Base-by-base conservation (phyloP, 2,113 vertebrate species). In the Atrichornis clamosus region DNA sequence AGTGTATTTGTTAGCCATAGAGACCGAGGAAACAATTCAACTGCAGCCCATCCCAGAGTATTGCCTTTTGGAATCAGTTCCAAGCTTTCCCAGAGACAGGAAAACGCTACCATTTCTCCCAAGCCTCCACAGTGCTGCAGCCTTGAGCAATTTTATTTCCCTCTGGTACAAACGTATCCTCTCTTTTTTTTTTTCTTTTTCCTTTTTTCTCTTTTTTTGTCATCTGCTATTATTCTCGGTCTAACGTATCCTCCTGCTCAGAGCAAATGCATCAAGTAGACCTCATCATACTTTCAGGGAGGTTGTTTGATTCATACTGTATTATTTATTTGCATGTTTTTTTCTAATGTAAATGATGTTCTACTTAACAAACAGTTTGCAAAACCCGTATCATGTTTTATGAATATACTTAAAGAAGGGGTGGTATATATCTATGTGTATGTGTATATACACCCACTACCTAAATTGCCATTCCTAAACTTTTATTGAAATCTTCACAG, bases 71-170 rank as follows among this genome's bases (percentile, higher is more conserved):
- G 82, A 93, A 92, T 75, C n/a, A 28, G 37, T 88, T 85, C 70
- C 67, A 85, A 75, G 44, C 35, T 84, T 82, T 59, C 65, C 33
- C 23, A 49, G 65, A n/a, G 37, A 91, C 1, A 9, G 74, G 56
- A 78, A 91, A 91, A 65, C 11, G 52, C 50, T 82, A 80, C 65
- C 46, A 49, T 84, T 95, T 93, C 83, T 89, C 74, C 74, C 35
- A 90, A 84, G 52, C 52, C 19, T 95, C 81, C 90, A 93, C 88
- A 84, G 65, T 67, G 42, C 74, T 93, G 78, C 82, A 95, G 90
- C 90, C 93, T 91, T 89, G 88, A 96, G 74, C 82, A 94, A 55
- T 85, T 95, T 95, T 87, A 87, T 70, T 93, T 85, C 65, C 2
- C 3, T 78, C 75, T 90, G 12, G 52, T 90, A 82, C 46, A 80